A percentile compares a stretch with the other conserved stretches of the same genome.
Conservation (phyloP, 2,113 vertebrate species). For the Rallus limicola region DNA sequence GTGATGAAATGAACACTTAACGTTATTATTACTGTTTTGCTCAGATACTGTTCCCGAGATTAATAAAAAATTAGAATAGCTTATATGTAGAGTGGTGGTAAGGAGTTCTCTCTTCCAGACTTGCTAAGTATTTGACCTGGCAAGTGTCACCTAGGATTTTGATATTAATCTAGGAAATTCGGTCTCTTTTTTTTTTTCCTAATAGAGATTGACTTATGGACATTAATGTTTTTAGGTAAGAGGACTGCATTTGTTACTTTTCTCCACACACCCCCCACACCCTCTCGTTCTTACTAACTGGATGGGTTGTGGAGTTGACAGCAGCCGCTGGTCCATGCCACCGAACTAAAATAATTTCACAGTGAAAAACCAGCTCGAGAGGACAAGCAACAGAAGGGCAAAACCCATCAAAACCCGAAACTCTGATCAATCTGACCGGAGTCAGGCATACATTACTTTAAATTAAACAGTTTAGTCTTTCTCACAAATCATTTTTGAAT, state of each 20-base stretch:
- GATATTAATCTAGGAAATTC: neutral
- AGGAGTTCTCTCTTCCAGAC: neutral
- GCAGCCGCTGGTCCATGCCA: slow-evolving; percentile 70
- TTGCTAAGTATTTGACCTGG: slow-evolving; percentile 48
- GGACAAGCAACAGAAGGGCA: slow-evolving; percentile 69
- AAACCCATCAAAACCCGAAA: slow-evolving; percentile 51
- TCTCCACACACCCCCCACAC: neutral
- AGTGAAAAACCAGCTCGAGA: slow-evolving; percentile 58
- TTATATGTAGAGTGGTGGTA: neutral
- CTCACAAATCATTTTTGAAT: slow-evolving; percentile 50
- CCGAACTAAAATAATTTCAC: slow-evolving; percentile 66
- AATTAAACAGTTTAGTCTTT: slow-evolving; percentile 38
- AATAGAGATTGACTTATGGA: neutral
- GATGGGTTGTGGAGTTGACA: slow-evolving; percentile 62
- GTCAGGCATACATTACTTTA: slow-evolving; percentile 62
- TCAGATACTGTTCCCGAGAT: neutral
- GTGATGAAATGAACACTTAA: neutral
- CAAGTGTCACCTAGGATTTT: slow-evolving; percentile 47
- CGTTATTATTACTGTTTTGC: neutral
- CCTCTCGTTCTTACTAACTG: neutral
- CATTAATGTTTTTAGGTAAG: slow-evolving; percentile 51
- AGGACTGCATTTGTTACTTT: slow-evolving; percentile 14
- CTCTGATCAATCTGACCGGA: slow-evolving; percentile 62
- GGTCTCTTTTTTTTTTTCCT: neutral
- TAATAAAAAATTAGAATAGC: neutral